Conservation (phyloP, 2,113 vertebrate genomes). For the Vombatus ursinus region DNA sequence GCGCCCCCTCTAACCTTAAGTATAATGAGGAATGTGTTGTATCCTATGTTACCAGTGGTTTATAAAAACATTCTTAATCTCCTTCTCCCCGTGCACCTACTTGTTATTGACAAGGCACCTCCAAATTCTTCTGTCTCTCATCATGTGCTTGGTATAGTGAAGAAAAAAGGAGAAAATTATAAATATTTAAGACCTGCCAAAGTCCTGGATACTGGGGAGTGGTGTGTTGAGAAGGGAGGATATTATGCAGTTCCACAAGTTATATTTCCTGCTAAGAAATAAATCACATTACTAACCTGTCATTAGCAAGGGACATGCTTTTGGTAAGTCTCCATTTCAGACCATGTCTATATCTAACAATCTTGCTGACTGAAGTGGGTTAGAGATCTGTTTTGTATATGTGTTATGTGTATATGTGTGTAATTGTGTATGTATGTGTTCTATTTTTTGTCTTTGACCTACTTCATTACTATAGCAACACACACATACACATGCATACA, state of each 20-base stretch:
- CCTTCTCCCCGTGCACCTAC: not conserved
- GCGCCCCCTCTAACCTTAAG: not conserved
- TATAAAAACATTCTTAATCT: conserved; percentile 14
- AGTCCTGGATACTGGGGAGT: conserved; percentile 16
- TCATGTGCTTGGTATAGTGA: not conserved
- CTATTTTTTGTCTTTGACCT: not conserved
- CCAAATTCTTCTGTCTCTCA: not conserved
- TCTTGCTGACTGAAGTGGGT: not conserved
- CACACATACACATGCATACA: not conserved
- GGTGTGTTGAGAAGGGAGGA: not conserved
- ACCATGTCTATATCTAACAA: not conserved
- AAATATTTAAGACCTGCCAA: conserved; percentile 44
- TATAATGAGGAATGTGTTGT: conserved; percentile 10
- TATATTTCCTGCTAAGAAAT: conserved; percentile 46
- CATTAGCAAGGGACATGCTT: not conserved
- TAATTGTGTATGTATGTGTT: not conserved
- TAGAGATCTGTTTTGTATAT: not conserved
- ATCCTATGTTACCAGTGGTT: conserved; percentile 2
- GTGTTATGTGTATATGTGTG: not conserved
- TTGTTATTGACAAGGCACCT: not conserved
- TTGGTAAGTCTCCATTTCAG: conserved; percentile 17
- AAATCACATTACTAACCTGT: conserved; percentile 28
- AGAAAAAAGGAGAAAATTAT: conserved; percentile 29
- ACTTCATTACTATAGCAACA: not conserved
- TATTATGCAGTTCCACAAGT: conserved; percentile 40